A percentile compares a stretch with the other conserved stretches of the same genome.
phyloP scores from a whole-genome alignment of 2,888 invertebrate species.

The Resseliella maxima region DNA sequence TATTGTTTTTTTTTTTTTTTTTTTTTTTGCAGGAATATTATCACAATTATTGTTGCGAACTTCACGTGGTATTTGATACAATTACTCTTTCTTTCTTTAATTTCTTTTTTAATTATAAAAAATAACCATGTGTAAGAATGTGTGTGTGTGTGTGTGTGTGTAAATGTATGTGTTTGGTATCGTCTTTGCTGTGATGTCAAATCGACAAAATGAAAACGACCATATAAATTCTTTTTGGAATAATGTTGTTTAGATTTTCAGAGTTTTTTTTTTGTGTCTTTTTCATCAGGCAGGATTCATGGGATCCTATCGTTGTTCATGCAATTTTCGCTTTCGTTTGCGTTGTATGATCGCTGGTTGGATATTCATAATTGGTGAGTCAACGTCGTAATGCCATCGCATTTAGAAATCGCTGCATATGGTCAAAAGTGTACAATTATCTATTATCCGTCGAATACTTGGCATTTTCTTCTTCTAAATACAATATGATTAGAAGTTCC shows the following conservation, averaged over 20 bases:
- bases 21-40: background rate
- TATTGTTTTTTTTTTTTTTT: background rate
- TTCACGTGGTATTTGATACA: constrained; percentile 38
- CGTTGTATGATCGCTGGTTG: constrained; percentile 23
- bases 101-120: no score
- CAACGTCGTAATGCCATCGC: constrained; percentile 10
- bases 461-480: no score
- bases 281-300: no score
- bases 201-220: background rate
- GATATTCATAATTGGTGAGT: constrained; percentile 26
- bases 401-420: no score
- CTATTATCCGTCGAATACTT: background rate
- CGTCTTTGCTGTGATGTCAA: background rate
- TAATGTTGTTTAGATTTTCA: no score
- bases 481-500: no score
- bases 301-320: constrained; percentile 19
- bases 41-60: constrained; percentile 38
- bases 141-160: no score
- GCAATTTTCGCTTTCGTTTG: constrained; percentile 48
- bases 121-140: no score
- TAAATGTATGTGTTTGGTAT: background rate
- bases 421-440: constrained; percentile 42
- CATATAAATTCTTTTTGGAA: background rate
- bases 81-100: no score
- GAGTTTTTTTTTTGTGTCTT: no score